Percentiles rank a stretch among this genome's conserved stretches.
phyloP scores from a whole-genome alignment of 2,888 invertebrate species.

The Colletes collaris region DNA sequence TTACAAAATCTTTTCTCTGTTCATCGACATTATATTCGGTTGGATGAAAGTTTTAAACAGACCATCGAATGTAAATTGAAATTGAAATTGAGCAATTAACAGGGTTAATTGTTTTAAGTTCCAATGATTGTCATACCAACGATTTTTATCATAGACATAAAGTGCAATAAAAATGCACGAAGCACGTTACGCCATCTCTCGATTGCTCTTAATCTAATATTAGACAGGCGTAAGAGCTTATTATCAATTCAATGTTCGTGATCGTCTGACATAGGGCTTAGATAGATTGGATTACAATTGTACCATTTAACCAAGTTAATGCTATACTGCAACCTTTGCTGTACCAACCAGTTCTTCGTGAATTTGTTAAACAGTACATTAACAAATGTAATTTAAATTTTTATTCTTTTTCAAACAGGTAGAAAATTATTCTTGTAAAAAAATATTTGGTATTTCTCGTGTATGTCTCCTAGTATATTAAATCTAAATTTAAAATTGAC shows the following conservation, averaged over 20 bases:
- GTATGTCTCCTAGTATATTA: too few species aligned
- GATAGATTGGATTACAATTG: constrained; percentile 65
- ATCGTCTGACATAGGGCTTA: constrained; percentile 58
- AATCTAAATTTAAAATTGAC: too few species aligned
- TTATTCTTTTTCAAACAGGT: not conserved
- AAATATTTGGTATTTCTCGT: too few species aligned
- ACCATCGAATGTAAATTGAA: not conserved
- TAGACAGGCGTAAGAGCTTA: constrained; percentile 57
- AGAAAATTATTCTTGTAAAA: too few species aligned
- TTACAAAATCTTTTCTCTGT: not conserved
- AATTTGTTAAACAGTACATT: constrained; percentile 5
- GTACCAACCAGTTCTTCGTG: constrained; percentile 33
- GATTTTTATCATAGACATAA: constrained; percentile 1
- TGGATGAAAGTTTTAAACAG: not conserved
- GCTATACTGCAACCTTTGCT: constrained; percentile 38
- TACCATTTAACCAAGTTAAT: constrained; percentile 60
- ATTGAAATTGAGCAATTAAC: constrained; percentile 35
- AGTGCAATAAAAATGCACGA: constrained; percentile 33
- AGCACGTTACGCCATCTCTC: constrained; percentile 39
- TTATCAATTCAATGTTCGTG: constrained; percentile 65
- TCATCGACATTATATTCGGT: not conserved
- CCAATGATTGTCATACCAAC: not conserved
- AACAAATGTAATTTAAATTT: not conserved
- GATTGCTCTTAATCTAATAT: constrained; percentile 65
- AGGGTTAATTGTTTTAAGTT: constrained; percentile 5